Conservation (phyloP, 2,797 vertebrate genomes). For the Epinephelus coioides region DNA sequence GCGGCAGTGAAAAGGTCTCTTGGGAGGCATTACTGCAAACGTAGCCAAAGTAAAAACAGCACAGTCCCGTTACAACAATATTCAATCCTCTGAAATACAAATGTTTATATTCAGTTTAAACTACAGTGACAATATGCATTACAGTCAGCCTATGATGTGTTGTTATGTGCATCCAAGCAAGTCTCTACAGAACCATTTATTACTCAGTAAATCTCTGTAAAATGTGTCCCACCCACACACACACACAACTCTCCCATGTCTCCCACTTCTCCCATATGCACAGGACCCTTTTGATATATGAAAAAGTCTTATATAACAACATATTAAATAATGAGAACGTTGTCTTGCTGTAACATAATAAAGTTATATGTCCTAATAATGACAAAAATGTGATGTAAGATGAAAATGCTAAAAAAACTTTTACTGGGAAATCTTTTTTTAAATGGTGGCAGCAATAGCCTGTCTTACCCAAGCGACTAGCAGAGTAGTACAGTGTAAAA, state of each 20-base stretch:
- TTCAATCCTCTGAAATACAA: background rate
- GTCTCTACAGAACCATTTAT: background rate
- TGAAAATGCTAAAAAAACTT: background rate
- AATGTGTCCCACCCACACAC: background rate
- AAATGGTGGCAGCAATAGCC: background rate
- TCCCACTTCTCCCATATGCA: background rate
- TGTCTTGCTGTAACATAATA: background rate
- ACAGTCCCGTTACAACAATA: background rate
- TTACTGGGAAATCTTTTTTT: background rate
- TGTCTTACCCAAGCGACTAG: background rate
- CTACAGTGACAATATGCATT: background rate
- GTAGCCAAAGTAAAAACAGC: background rate
- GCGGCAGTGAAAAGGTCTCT: constrained; percentile 15
- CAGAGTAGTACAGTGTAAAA: background rate
- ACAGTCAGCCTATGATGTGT: background rate
- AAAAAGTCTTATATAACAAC: background rate
- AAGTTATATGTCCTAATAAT: background rate
- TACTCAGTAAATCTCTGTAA: background rate
- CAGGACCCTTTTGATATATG: too few relatives aligned
- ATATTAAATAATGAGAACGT: background rate
- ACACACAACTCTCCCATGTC: background rate
- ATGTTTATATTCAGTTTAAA: constrained; percentile 1
- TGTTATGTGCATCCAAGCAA: background rate
- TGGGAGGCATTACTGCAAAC: background rate
- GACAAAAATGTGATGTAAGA: background rate